phyloP scores from a whole-genome alignment of 2,888 invertebrate species.

The Polydrusus cervinus region DNA sequence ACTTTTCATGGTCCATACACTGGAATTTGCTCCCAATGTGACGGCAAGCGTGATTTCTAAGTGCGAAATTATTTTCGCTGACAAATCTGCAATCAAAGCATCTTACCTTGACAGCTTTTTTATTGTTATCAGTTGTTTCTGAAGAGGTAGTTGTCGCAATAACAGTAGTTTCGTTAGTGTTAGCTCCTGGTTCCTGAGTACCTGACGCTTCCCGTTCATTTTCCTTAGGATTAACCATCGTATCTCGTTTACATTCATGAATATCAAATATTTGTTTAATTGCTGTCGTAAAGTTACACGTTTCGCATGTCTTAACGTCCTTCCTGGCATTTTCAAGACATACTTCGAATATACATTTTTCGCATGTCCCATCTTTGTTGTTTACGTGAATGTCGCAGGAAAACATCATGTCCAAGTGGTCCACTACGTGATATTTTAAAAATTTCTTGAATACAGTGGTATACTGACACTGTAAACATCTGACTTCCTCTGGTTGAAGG shows the following conservation, averaged over 20 bases:
- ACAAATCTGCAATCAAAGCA: neutral
- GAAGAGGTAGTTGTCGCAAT: neutral
- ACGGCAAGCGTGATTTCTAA: neutral
- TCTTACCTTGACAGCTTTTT: neutral
- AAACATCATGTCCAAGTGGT: neutral
- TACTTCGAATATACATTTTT: neutral
- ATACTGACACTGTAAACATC: slow-evolving; percentile 4
- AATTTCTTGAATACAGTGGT: neutral
- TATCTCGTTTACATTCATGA: neutral
- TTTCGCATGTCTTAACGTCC: neutral
- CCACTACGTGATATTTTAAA: slow-evolving; percentile 18
- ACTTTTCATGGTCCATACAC: neutral
- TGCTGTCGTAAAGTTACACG: neutral
- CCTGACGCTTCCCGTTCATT: no score
- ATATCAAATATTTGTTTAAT: slow-evolving; percentile 5
- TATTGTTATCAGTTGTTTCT: neutral
- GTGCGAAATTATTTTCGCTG: neutral
- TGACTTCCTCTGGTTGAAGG: neutral
- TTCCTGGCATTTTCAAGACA: slow-evolving; percentile 1
- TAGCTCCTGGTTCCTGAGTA: no score
- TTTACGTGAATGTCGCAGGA: neutral
- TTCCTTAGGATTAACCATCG: no score
- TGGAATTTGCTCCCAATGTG: slow-evolving; percentile 4
- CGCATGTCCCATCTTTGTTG: neutral
- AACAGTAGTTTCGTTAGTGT: neutral